Base-by-base conservation (phyloP, 2,888 invertebrate genomes). In the Plagodis pulveraria region DNA sequence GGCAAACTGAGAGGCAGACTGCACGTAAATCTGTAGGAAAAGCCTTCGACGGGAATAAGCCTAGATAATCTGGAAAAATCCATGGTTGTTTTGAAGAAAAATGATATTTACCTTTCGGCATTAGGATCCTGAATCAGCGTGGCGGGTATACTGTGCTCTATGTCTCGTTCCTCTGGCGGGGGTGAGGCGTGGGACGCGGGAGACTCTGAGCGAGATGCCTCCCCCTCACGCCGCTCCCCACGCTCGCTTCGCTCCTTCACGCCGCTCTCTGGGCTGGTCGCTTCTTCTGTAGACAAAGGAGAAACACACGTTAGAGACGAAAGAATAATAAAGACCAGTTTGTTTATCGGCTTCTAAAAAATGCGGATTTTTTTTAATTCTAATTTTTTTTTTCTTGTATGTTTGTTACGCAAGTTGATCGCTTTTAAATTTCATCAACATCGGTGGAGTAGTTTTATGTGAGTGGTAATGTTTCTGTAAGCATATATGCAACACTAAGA, bases 181-280 rank as follows among this genome's bases (percentile, higher is more conserved):
- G 86, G 88, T 68, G 89, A 86, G 65, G 83, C 79, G 76, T 78
- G 82, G 72, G 83, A 81, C 49, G 77, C 81, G 59, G 80, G 84
- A 71, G 83, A 85, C 58, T 80, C 87, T 52, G 93, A 91, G 69
- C 86, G 88, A 63, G 92, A 92, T 34, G 87, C 91, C 66, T 89
- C 93, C 40, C 71, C 91, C 84, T 70, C 92, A 86, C 74, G 88
- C 90, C 84, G 90, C 84, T 84, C 87, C 84, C 83, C 83, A 66
- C 84, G 87, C 69, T 92, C 93, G 8, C 80, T 74, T 36, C 84
- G 86, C 74, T 93, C 92, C 81, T 94, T 94, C 84, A 94, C 94
- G 81, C 94, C 94, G 88, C 93, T 91, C 63, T 91, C 94, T 72
- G 94, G 93, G 72, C 94, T 94, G 64, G 93, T 94, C 69, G 94